Conservation (phyloP, 2,888 invertebrate genomes). For the Epinotia bilunana region DNA sequence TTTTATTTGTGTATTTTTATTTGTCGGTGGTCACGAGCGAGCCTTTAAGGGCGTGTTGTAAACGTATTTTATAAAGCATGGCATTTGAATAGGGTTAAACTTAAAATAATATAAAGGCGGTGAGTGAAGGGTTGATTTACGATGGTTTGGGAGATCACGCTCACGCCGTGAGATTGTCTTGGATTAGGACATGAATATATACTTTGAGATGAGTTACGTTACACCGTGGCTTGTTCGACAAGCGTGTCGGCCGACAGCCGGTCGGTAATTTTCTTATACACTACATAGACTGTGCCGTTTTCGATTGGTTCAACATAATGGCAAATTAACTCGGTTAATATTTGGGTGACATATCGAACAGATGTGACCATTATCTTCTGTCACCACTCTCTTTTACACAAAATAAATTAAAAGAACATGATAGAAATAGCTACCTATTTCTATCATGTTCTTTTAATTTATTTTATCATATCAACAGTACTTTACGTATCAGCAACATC, state of each 20-base stretch:
- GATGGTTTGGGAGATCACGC: conserved; percentile 51
- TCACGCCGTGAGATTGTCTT: not conserved
- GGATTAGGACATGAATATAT: not conserved
- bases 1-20: conserved; percentile 54
- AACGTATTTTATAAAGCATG: conserved; percentile 71
- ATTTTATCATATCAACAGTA: not conserved
- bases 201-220: not conserved
- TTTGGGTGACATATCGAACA: no score
- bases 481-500: not conserved
- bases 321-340: no score
- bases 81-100: conserved; percentile 74
- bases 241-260: not conserved
- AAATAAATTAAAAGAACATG: no score
- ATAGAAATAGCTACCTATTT: no score
- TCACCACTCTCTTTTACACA: no score
- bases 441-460: no score
- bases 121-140: conserved; percentile 63
- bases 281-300: no score
- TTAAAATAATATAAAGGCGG: conserved; percentile 65
- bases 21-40: conserved; percentile 48
- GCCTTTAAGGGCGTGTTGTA: conserved; percentile 51
- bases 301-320: not conserved
- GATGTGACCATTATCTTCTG: no score
- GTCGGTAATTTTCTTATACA: no score
- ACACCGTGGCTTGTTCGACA: not conserved